A percentile compares a stretch with the other conserved stretches of the same genome.
Conservation (phyloP, 2,888 invertebrate genomes). For the Nebria brevicollis region DNA sequence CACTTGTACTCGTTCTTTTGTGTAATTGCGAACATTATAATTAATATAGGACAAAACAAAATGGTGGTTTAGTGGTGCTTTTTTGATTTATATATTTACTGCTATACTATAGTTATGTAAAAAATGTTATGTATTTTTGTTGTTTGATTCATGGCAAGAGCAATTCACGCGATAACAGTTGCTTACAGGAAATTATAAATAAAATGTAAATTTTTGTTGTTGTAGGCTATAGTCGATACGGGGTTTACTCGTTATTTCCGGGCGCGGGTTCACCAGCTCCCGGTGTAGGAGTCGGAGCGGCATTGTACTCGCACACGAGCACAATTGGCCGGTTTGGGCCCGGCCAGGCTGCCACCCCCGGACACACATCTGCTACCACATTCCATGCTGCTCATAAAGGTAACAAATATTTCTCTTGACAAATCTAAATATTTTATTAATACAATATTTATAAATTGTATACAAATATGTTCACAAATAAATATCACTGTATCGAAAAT, state of each 20-base stretch:
- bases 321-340: conserved; percentile 52
- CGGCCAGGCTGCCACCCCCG: conserved; percentile 20
- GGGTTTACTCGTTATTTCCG: conserved; percentile 77
- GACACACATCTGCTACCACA: conserved; percentile 56
- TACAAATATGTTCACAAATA: too few species aligned
- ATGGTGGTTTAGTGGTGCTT: too few species aligned
- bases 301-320: conserved; percentile 61
- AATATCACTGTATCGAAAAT: too few species aligned
- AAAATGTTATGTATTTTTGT: too few species aligned
- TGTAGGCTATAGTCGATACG: conserved; percentile 75
- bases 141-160: too few species aligned
- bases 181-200: not conserved
- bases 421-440: not conserved
- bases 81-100: too few species aligned
- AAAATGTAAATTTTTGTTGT: conserved; percentile 50
- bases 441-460: too few species aligned
- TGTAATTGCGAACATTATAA: too few species aligned
- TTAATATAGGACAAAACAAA: too few species aligned
- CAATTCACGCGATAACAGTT: too few species aligned
- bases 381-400: conserved; percentile 64
- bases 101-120: too few species aligned
- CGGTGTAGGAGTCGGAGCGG: conserved; percentile 62
- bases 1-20: too few species aligned
- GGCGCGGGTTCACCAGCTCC: conserved; percentile 58
- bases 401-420: conserved; percentile 50